phyloP scores from a whole-genome alignment of 2,888 invertebrate genomes.

The Rhimphoctona megacephalus region DNA sequence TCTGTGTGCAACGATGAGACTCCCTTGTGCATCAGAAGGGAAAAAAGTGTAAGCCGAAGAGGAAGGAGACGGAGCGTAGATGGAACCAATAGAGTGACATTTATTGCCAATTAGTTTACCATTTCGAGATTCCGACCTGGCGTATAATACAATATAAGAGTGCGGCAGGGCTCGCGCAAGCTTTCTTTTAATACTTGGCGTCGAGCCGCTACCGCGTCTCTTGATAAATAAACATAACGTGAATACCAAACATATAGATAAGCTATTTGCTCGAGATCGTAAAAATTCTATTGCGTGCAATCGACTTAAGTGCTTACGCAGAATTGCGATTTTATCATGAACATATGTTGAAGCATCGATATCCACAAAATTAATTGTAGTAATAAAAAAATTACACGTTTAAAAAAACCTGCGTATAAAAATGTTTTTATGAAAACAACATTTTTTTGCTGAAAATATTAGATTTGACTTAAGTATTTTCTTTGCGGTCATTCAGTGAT shows the following conservation, averaged over 20 bases:
- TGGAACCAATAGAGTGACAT: slow-evolving; percentile 56
- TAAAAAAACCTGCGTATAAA: too few species aligned
- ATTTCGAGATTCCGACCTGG: slow-evolving; percentile 43
- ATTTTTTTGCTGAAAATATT: too few species aligned
- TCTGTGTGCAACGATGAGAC: slow-evolving; percentile 35
- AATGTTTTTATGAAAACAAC: too few species aligned
- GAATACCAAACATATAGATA: slow-evolving; percentile 9
- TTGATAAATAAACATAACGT: slow-evolving; percentile 58
- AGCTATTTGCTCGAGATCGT: neutral
- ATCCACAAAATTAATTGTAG: too few species aligned
- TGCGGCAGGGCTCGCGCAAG: too few species aligned
- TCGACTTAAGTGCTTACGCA: neutral
- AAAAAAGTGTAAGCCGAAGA: neutral
- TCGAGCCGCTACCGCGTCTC: too few species aligned
- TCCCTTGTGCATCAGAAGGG: neutral
- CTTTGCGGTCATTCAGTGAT: too few species aligned
- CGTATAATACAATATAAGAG: too few species aligned
- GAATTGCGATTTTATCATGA: neutral
- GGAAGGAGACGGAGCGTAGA: neutral
- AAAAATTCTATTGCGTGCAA: slow-evolving; percentile 14
- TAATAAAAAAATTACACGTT: too few species aligned
- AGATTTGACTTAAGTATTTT: too few species aligned
- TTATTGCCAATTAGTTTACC: slow-evolving; percentile 68
- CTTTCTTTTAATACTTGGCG: too few species aligned
- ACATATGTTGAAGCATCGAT: neutral